Percentiles rank a stretch among this genome's conserved stretches.
Evolutionary conservation across 2,113 vertebrate species (phyloP).

Genomic region (Psilopsiagon aymara): DNA sequence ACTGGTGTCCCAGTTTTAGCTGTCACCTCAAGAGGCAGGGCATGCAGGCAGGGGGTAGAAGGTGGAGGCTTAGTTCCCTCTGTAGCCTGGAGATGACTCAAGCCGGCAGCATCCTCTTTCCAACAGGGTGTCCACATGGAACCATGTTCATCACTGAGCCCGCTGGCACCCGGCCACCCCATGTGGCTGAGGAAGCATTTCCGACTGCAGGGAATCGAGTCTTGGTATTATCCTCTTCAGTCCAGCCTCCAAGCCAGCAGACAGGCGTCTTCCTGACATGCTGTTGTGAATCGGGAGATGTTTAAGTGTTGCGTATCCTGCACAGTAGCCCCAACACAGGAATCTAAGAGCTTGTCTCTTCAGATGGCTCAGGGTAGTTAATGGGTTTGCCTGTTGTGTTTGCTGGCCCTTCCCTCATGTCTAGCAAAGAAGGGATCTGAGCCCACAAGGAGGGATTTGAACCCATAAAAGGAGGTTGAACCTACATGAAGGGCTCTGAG

Average conservation of each 20-base stretch:
- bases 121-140: background rate
- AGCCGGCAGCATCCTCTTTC: conserved; percentile 11
- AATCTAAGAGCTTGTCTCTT: conserved; percentile 20
- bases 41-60: background rate
- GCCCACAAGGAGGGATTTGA: background rate
- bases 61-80: background rate
- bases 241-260: background rate
- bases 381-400: background rate
- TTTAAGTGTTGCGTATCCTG: background rate
- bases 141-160: background rate
- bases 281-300: background rate
- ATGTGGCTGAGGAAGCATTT: rapidly evolving
- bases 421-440: background rate
- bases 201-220: background rate
- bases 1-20: background rate
- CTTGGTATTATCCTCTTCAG: rapidly evolving
- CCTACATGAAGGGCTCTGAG: background rate
- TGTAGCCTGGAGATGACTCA: background rate
- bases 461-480: background rate
- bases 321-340: background rate
- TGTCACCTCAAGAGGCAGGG: background rate
- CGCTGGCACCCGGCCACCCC: background rate
- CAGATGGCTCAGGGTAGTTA: rapidly evolving
- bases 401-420: rapidly evolving
- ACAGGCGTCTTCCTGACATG: background rate